Evolutionary conservation across 2,113 vertebrate species (phyloP).

Genomic region (Kobus ellipsiprymnus): DNA sequence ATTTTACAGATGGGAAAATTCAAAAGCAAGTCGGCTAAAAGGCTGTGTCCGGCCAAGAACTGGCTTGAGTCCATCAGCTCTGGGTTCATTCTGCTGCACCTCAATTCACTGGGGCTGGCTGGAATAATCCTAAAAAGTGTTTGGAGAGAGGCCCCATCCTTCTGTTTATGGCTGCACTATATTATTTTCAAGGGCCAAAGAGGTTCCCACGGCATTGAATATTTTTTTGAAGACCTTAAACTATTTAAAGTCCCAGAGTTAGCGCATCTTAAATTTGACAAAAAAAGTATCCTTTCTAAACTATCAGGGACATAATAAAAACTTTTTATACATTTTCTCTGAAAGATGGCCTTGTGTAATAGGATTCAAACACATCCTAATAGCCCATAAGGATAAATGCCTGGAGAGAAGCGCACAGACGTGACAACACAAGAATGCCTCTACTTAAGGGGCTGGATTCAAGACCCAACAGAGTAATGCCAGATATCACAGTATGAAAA

Average conservation of each 20-base stretch:
- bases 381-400: not conserved
- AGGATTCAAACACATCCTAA: not conserved
- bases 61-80: not conserved
- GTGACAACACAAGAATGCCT: not conserved
- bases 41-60: not conserved
- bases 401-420: not conserved
- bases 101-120: not conserved
- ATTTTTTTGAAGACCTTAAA: slow-evolving; percentile 8
- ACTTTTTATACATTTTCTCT: not conserved
- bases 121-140: not conserved
- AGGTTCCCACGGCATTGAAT: not conserved
- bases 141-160: not conserved
- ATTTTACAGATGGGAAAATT: not conserved
- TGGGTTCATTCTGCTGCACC: not conserved
- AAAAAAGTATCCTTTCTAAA: not conserved
- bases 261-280: not conserved
- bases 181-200: not conserved
- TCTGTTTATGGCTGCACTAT: not conserved
- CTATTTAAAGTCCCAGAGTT: not conserved
- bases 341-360: not conserved
- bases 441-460: not conserved
- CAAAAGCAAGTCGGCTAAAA: not conserved
- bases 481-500: not conserved
- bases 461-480: not conserved
- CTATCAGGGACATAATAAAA: not conserved